phyloP scores from a whole-genome alignment of 2,888 invertebrate species.

The Philaethria dido region DNA sequence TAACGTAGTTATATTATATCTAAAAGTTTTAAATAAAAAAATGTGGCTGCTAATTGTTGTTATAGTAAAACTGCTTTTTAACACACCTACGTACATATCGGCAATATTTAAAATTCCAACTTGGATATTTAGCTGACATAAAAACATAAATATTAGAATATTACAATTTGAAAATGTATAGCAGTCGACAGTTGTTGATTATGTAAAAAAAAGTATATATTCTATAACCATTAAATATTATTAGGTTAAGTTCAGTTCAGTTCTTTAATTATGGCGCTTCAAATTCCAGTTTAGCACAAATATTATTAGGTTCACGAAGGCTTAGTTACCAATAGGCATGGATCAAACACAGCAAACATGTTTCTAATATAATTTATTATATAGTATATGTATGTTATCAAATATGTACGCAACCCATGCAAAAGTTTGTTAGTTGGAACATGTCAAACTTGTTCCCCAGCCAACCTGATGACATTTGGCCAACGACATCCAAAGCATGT shows the following conservation, averaged over 20 bases:
- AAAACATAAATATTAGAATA: too few species aligned
- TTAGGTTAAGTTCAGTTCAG: slow-evolving; percentile 51
- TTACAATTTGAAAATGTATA: not conserved
- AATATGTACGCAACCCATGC: slow-evolving; percentile 47
- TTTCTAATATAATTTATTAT: slow-evolving; percentile 38
- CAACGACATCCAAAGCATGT: slow-evolving; percentile 48
- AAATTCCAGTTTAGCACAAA: too few species aligned
- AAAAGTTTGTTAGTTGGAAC: slow-evolving; percentile 53
- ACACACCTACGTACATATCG: too few species aligned
- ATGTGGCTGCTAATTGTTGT: not conserved
- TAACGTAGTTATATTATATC: slow-evolving; percentile 42
- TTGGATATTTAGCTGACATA: too few species aligned
- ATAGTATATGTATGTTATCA: slow-evolving; percentile 46
- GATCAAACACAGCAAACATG: slow-evolving; percentile 63
- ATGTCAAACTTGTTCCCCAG: slow-evolving; percentile 53
- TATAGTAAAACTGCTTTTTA: too few species aligned
- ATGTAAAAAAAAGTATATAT: not conserved
- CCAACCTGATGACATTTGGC: slow-evolving; percentile 46
- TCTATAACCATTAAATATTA: slow-evolving; percentile 29
- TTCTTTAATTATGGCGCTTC: too few species aligned
- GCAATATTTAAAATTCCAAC: too few species aligned
- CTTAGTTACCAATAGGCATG: slow-evolving; percentile 68
- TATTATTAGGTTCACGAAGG: too few species aligned
- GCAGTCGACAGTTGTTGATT: not conserved
- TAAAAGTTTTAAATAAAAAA: not conserved